Conservation (phyloP, 2,797 vertebrate genomes). For the Antennarius maculatus region DNA sequence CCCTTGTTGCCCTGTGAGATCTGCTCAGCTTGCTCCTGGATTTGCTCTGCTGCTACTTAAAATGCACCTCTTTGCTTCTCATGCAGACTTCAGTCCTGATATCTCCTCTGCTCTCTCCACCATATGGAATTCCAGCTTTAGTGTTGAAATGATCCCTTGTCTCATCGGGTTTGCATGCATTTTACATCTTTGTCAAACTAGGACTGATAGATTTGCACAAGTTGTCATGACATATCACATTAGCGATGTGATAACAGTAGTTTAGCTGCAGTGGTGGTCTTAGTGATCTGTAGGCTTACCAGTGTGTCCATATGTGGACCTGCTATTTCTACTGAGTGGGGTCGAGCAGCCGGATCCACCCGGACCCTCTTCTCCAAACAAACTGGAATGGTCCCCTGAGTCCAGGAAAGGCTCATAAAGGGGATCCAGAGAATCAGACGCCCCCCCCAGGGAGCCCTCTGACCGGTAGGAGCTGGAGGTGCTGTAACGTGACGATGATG, state of each 20-base stretch:
- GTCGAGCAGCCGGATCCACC: conserved; percentile 50
- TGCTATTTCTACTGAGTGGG: conserved; percentile 58
- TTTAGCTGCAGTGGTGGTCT: too few relatives aligned
- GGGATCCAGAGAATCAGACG: conserved; percentile 58
- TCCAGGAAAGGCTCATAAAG: conserved; percentile 75
- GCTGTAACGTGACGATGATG: conserved; percentile 73
- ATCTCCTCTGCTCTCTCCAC: too few relatives aligned
- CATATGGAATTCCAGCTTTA: too few relatives aligned
- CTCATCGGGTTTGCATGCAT: too few relatives aligned
- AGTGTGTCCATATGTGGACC: conserved; percentile 61
- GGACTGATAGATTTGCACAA: too few relatives aligned
- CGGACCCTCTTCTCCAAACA: conserved; percentile 65
- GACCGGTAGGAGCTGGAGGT: conserved; percentile 73
- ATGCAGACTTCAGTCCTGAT: too few relatives aligned
- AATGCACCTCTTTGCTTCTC: too few relatives aligned
- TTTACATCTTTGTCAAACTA: too few relatives aligned
- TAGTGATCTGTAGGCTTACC: conserved; percentile 50
- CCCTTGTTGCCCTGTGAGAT: too few relatives aligned
- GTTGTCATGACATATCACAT: neutral
- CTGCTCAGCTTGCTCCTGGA: too few relatives aligned
- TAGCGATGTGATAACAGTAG: neutral
- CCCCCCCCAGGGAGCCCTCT: conserved; percentile 58
- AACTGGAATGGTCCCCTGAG: conserved; percentile 47
- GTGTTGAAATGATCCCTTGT: too few relatives aligned
- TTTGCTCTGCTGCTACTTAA: too few relatives aligned